Conservation (phyloP, 2,113 vertebrate species). For the Prionailurus bengalensis region DNA sequence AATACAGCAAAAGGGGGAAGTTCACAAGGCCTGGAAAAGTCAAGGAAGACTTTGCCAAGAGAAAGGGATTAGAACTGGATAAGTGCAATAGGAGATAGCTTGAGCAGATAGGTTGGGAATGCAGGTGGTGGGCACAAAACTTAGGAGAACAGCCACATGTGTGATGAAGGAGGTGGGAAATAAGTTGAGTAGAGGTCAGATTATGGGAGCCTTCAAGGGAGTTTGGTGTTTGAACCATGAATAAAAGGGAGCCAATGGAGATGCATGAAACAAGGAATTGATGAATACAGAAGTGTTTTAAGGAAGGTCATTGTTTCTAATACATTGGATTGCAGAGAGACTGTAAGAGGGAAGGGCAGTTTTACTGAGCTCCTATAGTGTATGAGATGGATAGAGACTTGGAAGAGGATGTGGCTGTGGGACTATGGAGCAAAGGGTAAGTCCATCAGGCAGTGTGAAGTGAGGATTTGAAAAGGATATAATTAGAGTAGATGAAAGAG, state of each 20-base stretch:
- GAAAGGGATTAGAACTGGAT: background rate
- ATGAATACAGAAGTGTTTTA: background rate
- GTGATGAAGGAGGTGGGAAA: background rate
- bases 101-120: background rate
- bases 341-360: background rate
- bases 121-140: background rate
- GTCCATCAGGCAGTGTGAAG: background rate
- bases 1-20: background rate
- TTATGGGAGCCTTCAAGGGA: background rate
- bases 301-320: background rate
- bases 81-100: background rate
- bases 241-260: background rate
- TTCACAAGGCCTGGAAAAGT: background rate
- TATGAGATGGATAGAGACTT: background rate
- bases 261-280: background rate
- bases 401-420: background rate
- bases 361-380: background rate
- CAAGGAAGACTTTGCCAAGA: background rate
- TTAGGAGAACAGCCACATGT: background rate
- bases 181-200: background rate
- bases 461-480: background rate
- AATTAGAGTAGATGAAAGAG: background rate
- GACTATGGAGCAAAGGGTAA: background rate
- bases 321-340: background rate
- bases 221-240: background rate